Conservation (phyloP, 2,888 invertebrate species). For the Xestoiulus laeticollis region DNA sequence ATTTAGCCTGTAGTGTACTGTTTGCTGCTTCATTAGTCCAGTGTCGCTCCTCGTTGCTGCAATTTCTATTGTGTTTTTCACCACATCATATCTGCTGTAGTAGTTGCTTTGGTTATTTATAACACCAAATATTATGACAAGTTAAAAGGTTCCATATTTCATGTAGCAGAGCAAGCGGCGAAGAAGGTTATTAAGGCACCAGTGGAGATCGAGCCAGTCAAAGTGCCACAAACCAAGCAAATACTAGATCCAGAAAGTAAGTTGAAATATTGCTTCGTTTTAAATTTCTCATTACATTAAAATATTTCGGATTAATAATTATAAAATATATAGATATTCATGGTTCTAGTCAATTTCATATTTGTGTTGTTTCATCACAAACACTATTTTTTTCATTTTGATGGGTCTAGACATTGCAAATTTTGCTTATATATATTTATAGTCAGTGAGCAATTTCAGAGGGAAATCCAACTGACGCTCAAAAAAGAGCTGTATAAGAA, state of each 20-base stretch:
- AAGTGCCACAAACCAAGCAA: conserved; percentile 56
- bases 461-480: conserved; percentile 44
- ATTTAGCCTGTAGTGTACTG: neutral
- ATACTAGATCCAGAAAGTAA: neutral
- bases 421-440: neutral
- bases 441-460: neutral
- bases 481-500: neutral
- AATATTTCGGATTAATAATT: neutral
- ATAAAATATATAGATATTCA: neutral
- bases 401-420: neutral
- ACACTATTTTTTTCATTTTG: neutral
- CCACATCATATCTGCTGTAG: neutral
- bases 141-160: neutral
- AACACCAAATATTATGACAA: neutral
- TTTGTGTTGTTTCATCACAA: neutral
- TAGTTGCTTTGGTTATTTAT: neutral
- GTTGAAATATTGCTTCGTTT: neutral
- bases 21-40: conserved; percentile 40
- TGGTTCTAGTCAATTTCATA: neutral
- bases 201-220: conserved; percentile 41
- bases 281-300: neutral
- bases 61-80: neutral
- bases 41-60: neutral
- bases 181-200: neutral
- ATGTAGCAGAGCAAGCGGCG: neutral